Conservation (phyloP, 2,888 invertebrate species). For the Unio delphinus region DNA sequence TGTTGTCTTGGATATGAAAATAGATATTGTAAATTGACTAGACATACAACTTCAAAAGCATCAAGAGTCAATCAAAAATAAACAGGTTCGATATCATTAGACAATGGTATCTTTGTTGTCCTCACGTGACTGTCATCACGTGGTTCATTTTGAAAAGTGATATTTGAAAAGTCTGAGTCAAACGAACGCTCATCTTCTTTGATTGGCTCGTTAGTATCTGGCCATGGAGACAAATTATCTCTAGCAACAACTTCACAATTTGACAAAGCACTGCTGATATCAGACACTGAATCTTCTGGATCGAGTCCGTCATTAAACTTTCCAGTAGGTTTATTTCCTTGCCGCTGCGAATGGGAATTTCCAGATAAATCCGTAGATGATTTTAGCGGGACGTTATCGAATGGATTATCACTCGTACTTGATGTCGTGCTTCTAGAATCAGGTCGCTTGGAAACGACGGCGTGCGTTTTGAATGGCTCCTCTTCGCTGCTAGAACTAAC, state of each 20-base stretch:
- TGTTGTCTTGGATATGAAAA: too few species aligned
- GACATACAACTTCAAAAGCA: background rate
- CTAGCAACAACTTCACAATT: slow-evolving; percentile 18
- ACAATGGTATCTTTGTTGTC: too few species aligned
- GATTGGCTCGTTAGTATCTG: slow-evolving; percentile 21
- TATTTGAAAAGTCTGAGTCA: slow-evolving; percentile 38
- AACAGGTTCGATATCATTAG: background rate
- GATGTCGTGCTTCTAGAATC: slow-evolving; percentile 32
- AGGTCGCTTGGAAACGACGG: slow-evolving; percentile 37
- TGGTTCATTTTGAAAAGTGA: too few species aligned
- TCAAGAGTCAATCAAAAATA: background rate
- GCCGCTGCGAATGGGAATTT: background rate
- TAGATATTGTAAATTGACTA: too few species aligned
- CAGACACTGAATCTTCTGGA: slow-evolving; percentile 30
- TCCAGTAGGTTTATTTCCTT: background rate
- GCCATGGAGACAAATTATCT: slow-evolving; percentile 34
- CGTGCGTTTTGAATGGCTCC: slow-evolving; percentile 42
- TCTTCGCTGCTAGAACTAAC: slow-evolving; percentile 19
- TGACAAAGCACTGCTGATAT: slow-evolving; percentile 27
- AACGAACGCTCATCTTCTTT: slow-evolving; percentile 26
- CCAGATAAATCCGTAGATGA: background rate
- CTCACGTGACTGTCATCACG: too few species aligned
- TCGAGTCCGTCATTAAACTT: slow-evolving; percentile 17
- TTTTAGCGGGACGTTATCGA: slow-evolving; percentile 10
- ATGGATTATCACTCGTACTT: slow-evolving; percentile 32